Conservation (phyloP, 2,113 vertebrate genomes). For the Cariama cristata region DNA sequence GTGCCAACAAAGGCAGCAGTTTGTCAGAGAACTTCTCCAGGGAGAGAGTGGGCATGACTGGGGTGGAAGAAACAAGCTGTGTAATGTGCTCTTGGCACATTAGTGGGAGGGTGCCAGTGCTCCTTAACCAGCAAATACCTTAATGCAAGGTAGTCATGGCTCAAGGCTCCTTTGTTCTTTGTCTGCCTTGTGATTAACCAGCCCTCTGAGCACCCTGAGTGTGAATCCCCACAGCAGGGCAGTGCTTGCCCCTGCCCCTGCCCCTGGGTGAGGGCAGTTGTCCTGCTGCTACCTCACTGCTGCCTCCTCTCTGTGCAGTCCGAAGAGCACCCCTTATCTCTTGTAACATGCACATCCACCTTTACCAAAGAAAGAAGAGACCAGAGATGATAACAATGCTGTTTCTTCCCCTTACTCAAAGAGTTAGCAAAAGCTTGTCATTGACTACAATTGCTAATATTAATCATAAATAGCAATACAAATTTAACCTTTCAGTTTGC, state of each 20-base stretch:
- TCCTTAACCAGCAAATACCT: neutral
- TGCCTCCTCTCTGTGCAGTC: neutral
- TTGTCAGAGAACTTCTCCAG: neutral
- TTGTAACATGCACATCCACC: neutral
- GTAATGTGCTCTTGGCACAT: neutral
- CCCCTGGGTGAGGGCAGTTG: neutral
- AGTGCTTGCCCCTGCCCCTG: neutral
- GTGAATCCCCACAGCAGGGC: neutral
- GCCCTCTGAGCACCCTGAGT: neutral
- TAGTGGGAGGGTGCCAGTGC: neutral
- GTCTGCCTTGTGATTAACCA: neutral
- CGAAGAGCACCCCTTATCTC: neutral
- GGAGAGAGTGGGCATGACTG: fast-evolving
- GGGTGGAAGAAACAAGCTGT: neutral
- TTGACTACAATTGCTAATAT: neutral
- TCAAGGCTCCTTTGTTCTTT: neutral
- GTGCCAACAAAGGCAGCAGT: neutral
- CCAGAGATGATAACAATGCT: neutral
- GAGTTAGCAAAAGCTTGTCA: neutral
- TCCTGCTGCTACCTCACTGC: neutral
- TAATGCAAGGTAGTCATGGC: neutral
- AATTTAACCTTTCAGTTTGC: neutral
- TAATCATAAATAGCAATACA: neutral
- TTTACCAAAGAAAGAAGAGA: neutral
- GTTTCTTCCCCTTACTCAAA: neutral